Percentiles rank a stretch among this genome's conserved stretches.
phyloP scores from a whole-genome alignment of 1,140 invertebrate genomes.

The Caenorhabditis remanei region DNA sequence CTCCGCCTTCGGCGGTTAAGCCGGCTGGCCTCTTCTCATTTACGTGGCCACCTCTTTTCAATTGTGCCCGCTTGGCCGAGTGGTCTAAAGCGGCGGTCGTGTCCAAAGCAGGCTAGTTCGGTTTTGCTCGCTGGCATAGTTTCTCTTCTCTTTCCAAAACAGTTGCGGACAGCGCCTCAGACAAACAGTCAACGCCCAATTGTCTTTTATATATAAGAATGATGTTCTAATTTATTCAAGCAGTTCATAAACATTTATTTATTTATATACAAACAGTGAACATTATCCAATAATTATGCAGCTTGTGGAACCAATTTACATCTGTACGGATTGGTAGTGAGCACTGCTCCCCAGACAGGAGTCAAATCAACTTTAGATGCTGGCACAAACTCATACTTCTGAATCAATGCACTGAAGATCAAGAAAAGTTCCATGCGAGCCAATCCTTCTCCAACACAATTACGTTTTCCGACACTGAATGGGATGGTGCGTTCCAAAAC shows the following conservation, averaged over 20 bases:
- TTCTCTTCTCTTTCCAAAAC: too few species aligned
- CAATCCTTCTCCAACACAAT: constrained; percentile 64
- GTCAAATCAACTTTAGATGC: constrained; percentile 10
- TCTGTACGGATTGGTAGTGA: neutral
- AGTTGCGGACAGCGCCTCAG: too few species aligned
- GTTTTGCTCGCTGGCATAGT: too few species aligned
- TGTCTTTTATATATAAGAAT: too few species aligned
- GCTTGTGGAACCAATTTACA: constrained; percentile 16
- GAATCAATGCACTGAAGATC: constrained; percentile 41
- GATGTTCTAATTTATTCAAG: constrained; percentile 37
- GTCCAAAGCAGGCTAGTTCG: too few species aligned
- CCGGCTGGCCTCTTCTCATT: too few species aligned
- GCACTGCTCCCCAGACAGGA: neutral
- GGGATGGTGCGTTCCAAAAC: constrained; percentile 58
- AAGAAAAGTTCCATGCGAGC: constrained; percentile 65
- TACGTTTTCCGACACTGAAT: constrained; percentile 64
- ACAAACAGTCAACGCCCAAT: too few species aligned
- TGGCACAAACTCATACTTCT: constrained; percentile 16
- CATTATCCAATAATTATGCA: neutral
- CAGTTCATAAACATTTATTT: neutral
- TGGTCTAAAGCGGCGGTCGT: too few species aligned
- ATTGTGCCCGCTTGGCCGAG: too few species aligned
- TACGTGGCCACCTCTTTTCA: too few species aligned
- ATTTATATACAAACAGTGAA: neutral
- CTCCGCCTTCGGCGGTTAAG: too few species aligned